Evolutionary conservation across 2,797 vertebrate species (phyloP).

Genomic region (Lepidocolaptes lacrymiger): DNA sequence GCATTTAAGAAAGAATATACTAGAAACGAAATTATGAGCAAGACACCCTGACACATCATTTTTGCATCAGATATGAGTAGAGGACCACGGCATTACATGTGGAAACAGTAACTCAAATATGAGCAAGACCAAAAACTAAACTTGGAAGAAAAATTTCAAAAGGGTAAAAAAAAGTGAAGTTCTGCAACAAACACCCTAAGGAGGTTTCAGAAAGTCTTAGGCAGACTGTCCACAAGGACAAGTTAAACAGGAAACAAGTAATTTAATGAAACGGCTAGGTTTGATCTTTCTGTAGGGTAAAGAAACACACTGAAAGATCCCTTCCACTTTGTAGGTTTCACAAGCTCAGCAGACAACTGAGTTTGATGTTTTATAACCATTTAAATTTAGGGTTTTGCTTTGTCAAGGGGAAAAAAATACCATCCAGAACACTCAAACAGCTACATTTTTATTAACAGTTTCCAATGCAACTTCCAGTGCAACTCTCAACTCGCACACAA

Average conservation of each 20-base stretch:
- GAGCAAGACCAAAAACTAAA: not conserved
- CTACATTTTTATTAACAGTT: not conserved
- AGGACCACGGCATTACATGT: not conserved
- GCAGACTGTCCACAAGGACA: not conserved
- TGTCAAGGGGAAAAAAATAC: not conserved
- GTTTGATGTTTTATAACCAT: not conserved
- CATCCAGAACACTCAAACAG: not conserved
- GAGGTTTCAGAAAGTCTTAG: not conserved
- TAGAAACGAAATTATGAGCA: not conserved
- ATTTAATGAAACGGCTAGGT: not conserved
- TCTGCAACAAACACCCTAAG: not conserved
- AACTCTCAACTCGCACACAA: not conserved
- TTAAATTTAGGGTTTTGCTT: not conserved
- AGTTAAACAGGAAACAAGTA: not conserved
- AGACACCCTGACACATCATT: not conserved
- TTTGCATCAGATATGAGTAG: not conserved
- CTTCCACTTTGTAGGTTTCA: not conserved
- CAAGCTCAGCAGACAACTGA: not conserved
- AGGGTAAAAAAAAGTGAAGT: not conserved
- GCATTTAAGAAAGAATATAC: not conserved
- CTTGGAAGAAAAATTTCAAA: not conserved
- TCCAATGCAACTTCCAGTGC: not conserved
- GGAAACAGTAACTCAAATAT: not conserved
- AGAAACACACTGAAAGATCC: not conserved
- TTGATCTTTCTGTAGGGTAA: not conserved